phyloP scores from a whole-genome alignment of 2,113 vertebrate genomes.

The Perca flavescens region DNA sequence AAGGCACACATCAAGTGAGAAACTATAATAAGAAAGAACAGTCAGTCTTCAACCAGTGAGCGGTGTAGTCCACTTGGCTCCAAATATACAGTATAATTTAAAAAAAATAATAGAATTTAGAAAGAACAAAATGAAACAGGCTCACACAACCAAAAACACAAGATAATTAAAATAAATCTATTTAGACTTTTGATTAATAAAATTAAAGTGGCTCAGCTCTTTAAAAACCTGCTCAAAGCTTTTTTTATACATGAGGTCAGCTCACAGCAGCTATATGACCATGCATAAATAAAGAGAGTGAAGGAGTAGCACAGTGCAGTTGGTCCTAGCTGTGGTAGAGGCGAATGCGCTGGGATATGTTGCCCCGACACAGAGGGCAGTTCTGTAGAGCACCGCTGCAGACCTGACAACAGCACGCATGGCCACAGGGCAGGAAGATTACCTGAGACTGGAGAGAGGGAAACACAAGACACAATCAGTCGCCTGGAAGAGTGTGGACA shows the following conservation, averaged over 20 bases:
- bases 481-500: neutral
- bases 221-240: conserved; percentile 29
- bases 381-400: conserved; percentile 87
- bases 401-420: conserved; percentile 93
- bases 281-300: conserved; percentile 52
- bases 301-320: neutral
- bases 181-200: conserved; percentile 18
- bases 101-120: neutral
- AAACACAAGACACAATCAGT: neutral
- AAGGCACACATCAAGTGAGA: conserved; percentile 62
- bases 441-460: conserved; percentile 87
- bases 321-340: conserved; percentile 85
- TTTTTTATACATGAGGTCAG: neutral
- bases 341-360: conserved; percentile 87
- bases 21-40: conserved; percentile 33
- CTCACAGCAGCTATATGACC: conserved; percentile 38
- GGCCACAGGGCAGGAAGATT: conserved; percentile 94
- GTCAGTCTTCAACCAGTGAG: conserved; percentile 5
- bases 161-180: conserved; percentile 1
- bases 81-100: conserved; percentile 10
- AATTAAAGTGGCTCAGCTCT: conserved; percentile 45
- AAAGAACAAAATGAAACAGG: conserved; percentile 12
- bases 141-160: neutral
- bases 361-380: conserved; percentile 92
- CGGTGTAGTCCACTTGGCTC: neutral